Evolutionary conservation across 1,140 invertebrate genomes (phyloP).

Genomic region (Eubasilissa regina): DNA sequence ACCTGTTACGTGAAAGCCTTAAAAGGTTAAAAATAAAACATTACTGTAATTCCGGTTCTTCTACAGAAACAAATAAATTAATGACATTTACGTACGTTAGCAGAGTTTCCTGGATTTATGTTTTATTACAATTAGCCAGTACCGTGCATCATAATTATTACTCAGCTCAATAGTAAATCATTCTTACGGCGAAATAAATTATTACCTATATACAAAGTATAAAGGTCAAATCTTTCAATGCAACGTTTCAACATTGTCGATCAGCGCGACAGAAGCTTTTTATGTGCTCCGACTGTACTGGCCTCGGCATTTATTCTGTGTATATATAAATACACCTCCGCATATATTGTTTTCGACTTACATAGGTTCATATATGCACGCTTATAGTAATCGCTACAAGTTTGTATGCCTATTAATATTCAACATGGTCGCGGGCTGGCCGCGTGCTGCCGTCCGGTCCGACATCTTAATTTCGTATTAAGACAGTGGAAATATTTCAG

Average conservation of each 20-base stretch:
- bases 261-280: background rate
- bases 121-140: too few relatives aligned
- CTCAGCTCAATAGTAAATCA: background rate
- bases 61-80: too few relatives aligned
- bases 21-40: too few relatives aligned
- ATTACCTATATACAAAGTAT: background rate
- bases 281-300: conserved; percentile 36
- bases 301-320: conserved; percentile 37
- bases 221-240: background rate
- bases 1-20: background rate
- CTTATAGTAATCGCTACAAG: conserved; percentile 58
- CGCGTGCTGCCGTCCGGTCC: conserved; percentile 46
- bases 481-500: conserved; percentile 58
- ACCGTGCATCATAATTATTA: too few relatives aligned
- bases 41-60: too few relatives aligned
- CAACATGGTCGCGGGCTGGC: conserved; percentile 58
- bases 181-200: background rate
- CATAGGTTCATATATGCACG: conserved; percentile 43
- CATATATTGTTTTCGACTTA: conserved; percentile 46
- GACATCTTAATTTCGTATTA: conserved; percentile 59
- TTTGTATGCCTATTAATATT: conserved; percentile 61
- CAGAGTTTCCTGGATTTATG: too few relatives aligned
- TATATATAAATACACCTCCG: conserved; percentile 49
- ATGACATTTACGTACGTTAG: too few relatives aligned
- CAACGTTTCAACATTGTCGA: background rate